Percentiles rank a stretch among this genome's conserved stretches.
Conservation (phyloP, 2,797 vertebrate species). For the Sparus aurata region DNA sequence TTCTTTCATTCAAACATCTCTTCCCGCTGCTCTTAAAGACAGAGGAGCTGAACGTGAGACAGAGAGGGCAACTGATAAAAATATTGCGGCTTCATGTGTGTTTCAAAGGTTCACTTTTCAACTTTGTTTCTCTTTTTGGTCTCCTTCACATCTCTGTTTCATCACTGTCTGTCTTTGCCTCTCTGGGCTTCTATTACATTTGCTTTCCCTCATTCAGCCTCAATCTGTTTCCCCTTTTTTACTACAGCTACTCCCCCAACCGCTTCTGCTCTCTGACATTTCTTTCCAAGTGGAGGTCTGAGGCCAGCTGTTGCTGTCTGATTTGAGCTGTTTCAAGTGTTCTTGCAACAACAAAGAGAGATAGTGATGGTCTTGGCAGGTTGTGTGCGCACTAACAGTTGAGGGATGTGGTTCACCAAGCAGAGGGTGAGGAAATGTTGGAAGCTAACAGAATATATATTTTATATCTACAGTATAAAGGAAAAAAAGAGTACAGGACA, state of each 20-base stretch:
- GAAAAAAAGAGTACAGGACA: not conserved
- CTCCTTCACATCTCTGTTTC: conserved; percentile 43
- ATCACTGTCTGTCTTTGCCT: conserved; percentile 37
- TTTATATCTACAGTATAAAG: conserved; percentile 12
- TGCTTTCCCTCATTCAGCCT: conserved; percentile 37
- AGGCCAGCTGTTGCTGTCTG: conserved; percentile 67
- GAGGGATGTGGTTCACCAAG: conserved; percentile 35
- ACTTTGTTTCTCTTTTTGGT: conserved; percentile 15
- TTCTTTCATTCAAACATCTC: conserved; percentile 22
- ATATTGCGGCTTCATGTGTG: conserved; percentile 18
- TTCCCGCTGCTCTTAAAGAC: conserved; percentile 23
- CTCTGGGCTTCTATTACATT: conserved; percentile 27
- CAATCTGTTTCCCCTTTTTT: conserved; percentile 40
- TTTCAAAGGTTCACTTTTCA: conserved; percentile 16
- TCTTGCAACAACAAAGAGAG: conserved; percentile 46
- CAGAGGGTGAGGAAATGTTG: conserved; percentile 10
- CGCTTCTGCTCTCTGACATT: conserved; percentile 32
- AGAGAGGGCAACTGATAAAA: conserved; percentile 13
- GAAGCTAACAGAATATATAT: conserved; percentile 13
- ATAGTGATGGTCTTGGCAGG: conserved; percentile 36
- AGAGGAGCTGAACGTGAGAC: conserved; percentile 2
- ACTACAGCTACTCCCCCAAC: conserved; percentile 12
- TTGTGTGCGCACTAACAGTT: conserved; percentile 24
- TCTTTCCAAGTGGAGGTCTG: conserved; percentile 44
- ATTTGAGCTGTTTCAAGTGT: conserved; percentile 65